Conservation (phyloP, 1,140 invertebrate species). For the Pseudomyrmex sp. region DNA sequence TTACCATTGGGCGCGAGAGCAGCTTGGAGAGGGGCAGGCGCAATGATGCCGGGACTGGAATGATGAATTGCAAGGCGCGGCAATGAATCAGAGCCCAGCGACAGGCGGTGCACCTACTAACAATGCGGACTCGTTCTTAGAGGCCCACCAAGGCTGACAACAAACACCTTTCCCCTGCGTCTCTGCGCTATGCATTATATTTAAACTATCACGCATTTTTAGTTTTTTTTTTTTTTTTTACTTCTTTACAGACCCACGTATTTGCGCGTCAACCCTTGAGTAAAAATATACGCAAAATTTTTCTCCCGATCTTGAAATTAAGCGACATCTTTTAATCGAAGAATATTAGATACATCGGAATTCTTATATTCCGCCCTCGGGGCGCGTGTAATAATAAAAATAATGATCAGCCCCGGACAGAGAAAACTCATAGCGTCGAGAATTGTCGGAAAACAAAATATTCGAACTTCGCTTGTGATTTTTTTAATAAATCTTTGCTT, state of each 20-base stretch:
- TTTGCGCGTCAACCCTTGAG: background rate
- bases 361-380: background rate
- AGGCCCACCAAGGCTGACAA: constrained; percentile 71
- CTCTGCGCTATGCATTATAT: constrained; percentile 50
- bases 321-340: constrained; percentile 22
- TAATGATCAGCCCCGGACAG: background rate
- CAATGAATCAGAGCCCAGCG: constrained; percentile 78
- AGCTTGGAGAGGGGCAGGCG: constrained; percentile 49
- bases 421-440: constrained; percentile 23
- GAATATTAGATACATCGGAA: constrained; percentile 43
- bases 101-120: constrained; percentile 74
- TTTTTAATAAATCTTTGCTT: background rate
- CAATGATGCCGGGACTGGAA: constrained; percentile 75
- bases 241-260: background rate
- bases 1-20: constrained; percentile 65
- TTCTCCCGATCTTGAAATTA: background rate
- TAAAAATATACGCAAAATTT: background rate
- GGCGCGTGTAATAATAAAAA: constrained; percentile 25
- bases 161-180: constrained; percentile 70
- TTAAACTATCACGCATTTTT: constrained; percentile 61
- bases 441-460: constrained; percentile 28
- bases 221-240: constrained; percentile 5
- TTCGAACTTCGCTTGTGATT: constrained; percentile 21
- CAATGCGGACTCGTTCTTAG: constrained; percentile 70
- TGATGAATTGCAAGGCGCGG: constrained; percentile 79